Evolutionary conservation across 2,113 vertebrate species (phyloP).

Genomic region (Noturus placidus): DNA sequence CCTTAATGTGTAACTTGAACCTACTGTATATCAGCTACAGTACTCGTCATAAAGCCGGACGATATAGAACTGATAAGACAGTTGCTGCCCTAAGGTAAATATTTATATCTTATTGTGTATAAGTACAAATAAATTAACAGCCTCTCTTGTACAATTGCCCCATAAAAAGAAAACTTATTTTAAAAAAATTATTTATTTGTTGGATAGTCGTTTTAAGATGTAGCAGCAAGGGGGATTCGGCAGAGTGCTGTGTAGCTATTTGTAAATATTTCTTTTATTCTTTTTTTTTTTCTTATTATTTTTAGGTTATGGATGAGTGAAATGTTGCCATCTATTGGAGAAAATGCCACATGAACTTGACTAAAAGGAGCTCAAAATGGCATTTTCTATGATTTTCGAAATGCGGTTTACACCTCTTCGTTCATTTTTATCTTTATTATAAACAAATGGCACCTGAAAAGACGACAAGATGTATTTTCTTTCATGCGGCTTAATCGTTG

Average conservation of each 20-base stretch:
- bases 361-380: not conserved
- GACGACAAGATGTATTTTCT: not conserved
- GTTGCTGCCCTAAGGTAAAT: constrained; percentile 30
- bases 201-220: constrained; percentile 12
- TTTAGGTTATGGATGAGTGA: not conserved
- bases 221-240: not conserved
- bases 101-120: constrained; percentile 37
- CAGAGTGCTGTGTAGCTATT: constrained; percentile 12
- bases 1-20: constrained; percentile 6
- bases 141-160: constrained; percentile 34
- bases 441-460: not conserved
- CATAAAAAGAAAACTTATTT: constrained; percentile 28
- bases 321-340: constrained; percentile 18
- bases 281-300: not conserved
- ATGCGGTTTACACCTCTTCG: not conserved
- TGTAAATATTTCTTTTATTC: not conserved
- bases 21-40: constrained; percentile 37
- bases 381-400: constrained; percentile 2
- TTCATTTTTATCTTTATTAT: not conserved
- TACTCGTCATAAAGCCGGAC: constrained; percentile 19
- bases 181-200: constrained; percentile 43
- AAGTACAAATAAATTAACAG: constrained; percentile 22
- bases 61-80: constrained; percentile 1
- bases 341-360: constrained; percentile 4
- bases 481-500: not conserved